Conservation (phyloP, 2,888 invertebrate genomes). For the Clusia tigrina region DNA sequence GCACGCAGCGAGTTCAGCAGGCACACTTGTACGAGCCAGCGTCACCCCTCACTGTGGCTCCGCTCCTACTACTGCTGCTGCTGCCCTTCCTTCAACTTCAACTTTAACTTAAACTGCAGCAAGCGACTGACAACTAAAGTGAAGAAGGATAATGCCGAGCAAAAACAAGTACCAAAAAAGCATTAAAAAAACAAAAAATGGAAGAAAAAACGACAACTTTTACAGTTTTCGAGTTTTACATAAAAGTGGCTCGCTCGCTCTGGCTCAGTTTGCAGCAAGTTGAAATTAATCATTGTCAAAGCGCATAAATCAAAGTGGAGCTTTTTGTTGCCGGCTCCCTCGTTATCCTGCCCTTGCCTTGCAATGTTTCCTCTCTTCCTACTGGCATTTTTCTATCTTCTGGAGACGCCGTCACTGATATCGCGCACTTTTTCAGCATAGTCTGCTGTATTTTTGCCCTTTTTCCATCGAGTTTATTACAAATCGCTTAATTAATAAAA, state of each 20-base stretch:
- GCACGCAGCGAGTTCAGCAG: too few species aligned
- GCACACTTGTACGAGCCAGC: too few species aligned
- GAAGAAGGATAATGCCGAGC: slow-evolving; percentile 4
- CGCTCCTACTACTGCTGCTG: too few species aligned
- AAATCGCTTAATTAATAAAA: too few species aligned
- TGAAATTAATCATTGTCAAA: slow-evolving; percentile 49
- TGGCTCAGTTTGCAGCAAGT: slow-evolving; percentile 34
- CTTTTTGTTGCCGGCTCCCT: slow-evolving; percentile 24
- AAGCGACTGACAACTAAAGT: neutral
- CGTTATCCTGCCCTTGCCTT: neutral
- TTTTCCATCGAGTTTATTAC: too few species aligned
- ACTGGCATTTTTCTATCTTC: slow-evolving; percentile 8
- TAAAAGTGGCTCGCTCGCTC: too few species aligned
- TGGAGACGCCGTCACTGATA: neutral
- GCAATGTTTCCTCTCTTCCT: slow-evolving; percentile 5
- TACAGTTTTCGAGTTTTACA: too few species aligned
- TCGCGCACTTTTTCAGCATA: slow-evolving; percentile 2
- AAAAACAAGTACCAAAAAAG: slow-evolving; percentile 5
- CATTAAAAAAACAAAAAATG: slow-evolving; percentile 14
- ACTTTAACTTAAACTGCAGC: neutral
- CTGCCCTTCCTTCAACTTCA: too few species aligned
- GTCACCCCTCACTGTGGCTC: too few species aligned
- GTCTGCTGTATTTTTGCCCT: neutral
- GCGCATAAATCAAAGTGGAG: slow-evolving; percentile 43
- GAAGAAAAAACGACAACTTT: slow-evolving; percentile 18